phyloP scores from a whole-genome alignment of 2,797 vertebrate species.

The Dendrocincla tyrannina region DNA sequence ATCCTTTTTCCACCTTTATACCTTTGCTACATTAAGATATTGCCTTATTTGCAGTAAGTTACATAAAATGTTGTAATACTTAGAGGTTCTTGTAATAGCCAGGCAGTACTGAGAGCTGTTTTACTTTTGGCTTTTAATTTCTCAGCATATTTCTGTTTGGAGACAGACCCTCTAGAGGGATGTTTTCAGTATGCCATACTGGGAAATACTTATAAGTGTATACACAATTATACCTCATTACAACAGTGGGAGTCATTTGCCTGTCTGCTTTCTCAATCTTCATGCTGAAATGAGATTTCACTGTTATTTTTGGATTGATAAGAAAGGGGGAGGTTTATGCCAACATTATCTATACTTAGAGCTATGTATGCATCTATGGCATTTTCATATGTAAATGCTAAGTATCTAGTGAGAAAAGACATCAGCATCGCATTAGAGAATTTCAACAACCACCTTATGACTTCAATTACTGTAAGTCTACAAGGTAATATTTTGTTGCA shows the following conservation, averaged over 20 bases:
- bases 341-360: neutral
- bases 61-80: neutral
- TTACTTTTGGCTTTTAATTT: conserved; percentile 39
- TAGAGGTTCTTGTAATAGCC: neutral
- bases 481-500: neutral
- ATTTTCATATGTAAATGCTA: neutral
- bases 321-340: neutral
- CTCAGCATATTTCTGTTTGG: neutral
- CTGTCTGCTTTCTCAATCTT: conserved; percentile 24
- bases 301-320: neutral
- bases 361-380: neutral
- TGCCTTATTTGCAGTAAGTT: neutral
- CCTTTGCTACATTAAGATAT: neutral
- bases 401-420: neutral
- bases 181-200: neutral
- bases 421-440: neutral
- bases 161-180: conserved; percentile 9
- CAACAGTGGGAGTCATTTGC: conserved; percentile 41
- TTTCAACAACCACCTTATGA: neutral
- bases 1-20: neutral
- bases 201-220: conserved; percentile 15
- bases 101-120: neutral
- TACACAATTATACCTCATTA: conserved; percentile 41
- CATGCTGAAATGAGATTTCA: neutral
- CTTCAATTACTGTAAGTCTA: neutral